phyloP scores from a whole-genome alignment of 2,797 vertebrate species.

The Emys orbicularis region DNA sequence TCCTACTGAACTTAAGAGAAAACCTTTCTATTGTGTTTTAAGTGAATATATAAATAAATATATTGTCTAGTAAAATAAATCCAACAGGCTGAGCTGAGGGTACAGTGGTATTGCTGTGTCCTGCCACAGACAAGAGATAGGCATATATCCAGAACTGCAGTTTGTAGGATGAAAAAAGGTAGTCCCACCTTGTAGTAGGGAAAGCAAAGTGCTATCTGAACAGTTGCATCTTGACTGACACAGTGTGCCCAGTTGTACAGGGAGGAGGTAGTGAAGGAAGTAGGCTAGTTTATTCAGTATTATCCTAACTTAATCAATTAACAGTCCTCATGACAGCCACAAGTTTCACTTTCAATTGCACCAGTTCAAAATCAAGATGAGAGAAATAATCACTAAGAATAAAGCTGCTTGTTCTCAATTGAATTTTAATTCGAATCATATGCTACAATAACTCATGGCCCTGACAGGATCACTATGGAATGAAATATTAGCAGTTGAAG shows the following conservation, averaged over 20 bases:
- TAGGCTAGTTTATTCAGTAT: not conserved
- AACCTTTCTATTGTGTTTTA: not conserved
- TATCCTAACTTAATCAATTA: not conserved
- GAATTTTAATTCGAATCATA: not conserved
- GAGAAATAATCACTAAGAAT: not conserved
- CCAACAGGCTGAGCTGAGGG: not conserved
- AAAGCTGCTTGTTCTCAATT: not conserved
- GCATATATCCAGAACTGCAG: not conserved
- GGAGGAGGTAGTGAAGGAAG: not conserved
- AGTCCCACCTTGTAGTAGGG: not conserved
- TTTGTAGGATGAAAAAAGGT: rapidly evolving
- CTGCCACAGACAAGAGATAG: not conserved
- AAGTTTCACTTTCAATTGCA: not conserved
- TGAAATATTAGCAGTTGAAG: not conserved
- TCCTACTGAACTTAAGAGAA: not conserved
- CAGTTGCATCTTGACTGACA: not conserved
- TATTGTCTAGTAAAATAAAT: not conserved
- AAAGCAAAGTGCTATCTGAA: not conserved
- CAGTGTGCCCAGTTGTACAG: not conserved
- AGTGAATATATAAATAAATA: too few species aligned
- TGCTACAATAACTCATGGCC: not conserved
- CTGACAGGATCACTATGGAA: not conserved
- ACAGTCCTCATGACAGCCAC: not conserved
- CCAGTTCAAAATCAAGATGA: not conserved
- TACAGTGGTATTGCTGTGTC: not conserved